phyloP scores from a whole-genome alignment of 2,888 invertebrate species.

The Acanthosepion pharaonis region DNA sequence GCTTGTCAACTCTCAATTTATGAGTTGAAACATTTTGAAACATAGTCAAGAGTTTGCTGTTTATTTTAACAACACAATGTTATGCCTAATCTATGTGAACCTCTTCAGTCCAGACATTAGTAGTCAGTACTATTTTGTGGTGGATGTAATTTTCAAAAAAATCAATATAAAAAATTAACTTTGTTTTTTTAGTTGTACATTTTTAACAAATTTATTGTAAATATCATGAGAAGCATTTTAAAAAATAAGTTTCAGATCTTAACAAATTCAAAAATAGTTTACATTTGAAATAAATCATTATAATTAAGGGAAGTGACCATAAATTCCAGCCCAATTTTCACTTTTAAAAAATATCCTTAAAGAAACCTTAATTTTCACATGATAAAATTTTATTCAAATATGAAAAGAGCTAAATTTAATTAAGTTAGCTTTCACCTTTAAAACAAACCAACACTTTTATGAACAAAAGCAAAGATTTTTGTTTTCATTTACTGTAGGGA shows the following conservation, averaged over 20 bases:
- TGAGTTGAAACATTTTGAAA: not conserved
- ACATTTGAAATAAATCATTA: no score
- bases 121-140: not conserved
- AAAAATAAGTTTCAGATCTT: not conserved
- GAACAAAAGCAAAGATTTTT: no score
- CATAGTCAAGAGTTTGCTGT: not conserved
- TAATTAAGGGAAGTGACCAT: no score
- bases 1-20: not conserved
- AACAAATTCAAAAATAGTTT: no score
- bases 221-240: not conserved
- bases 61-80: not conserved
- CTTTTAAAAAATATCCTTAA: no score
- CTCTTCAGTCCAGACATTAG: not conserved
- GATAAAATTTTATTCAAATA: no score
- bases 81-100: not conserved
- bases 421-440: no score
- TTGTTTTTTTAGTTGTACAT: not conserved
- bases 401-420: no score
- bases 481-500: no score
- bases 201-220: not conserved
- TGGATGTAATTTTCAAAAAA: constrained; percentile 7
- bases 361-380: no score
- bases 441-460: no score
- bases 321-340: no score
- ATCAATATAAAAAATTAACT: not conserved